Conservation (phyloP, 2,888 invertebrate genomes). For the Amblyjoppa fuscipennis region DNA sequence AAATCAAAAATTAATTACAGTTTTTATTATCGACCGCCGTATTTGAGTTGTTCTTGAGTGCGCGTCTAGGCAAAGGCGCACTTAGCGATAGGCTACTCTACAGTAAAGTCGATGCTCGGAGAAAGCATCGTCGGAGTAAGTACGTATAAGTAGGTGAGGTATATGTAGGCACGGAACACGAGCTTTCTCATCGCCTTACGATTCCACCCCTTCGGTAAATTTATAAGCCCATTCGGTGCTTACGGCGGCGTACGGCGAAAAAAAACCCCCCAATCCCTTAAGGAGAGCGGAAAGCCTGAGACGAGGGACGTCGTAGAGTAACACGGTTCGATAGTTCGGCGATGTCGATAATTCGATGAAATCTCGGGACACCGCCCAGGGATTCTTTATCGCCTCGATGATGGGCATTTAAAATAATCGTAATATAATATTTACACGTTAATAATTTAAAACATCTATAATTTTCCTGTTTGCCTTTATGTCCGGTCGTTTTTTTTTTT, state of each 20-base stretch:
- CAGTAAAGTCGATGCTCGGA: conserved; percentile 4
- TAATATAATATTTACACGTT: not conserved
- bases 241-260: conserved; percentile 11
- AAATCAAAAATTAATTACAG: too few relatives aligned
- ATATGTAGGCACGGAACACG: conserved; percentile 11
- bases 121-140: conserved; percentile 48
- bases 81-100: not conserved
- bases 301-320: conserved; percentile 43
- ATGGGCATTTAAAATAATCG: not conserved
- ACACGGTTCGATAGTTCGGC: not conserved
- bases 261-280: conserved; percentile 48
- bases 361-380: conserved; percentile 1
- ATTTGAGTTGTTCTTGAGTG: too few relatives aligned
- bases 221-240: conserved; percentile 55
- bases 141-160: conserved; percentile 49
- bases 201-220: conserved; percentile 48
- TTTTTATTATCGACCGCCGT: too few relatives aligned
- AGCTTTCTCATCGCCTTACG: conserved; percentile 29
- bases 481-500: not conserved
- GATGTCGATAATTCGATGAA: conserved; percentile 38
- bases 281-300: conserved; percentile 47
- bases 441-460: too few relatives aligned
- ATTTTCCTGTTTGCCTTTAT: not conserved
- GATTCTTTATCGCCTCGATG: not conserved
- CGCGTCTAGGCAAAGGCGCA: too few relatives aligned